These are phyloP conservation scores for Argyresthia goedartella DNA, from an alignment of 2,888 invertebrate genomes.

Conservation along the genomic window DNA sequence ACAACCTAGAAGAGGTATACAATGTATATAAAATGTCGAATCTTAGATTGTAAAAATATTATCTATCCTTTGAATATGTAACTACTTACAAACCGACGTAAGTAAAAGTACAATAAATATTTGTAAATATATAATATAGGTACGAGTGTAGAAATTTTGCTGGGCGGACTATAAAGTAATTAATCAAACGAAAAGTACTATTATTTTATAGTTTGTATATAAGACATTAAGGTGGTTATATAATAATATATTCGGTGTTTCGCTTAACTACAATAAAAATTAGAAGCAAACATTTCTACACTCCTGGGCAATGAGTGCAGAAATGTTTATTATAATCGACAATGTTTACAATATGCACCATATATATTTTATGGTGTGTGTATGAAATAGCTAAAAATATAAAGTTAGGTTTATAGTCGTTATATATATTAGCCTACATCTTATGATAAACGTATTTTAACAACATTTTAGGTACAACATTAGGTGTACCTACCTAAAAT, in stretches of 20 bases:
- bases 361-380: not conserved
- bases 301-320: constrained; percentile 60
- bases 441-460: too few relatives aligned
- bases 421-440: not conserved
- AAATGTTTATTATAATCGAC: constrained; percentile 23
- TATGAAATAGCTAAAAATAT: not conserved
- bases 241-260: too few relatives aligned
- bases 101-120: constrained; percentile 5
- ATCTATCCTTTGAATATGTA: too few relatives aligned
- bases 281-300: constrained; percentile 36
- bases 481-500: too few relatives aligned
- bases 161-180: constrained; percentile 36
- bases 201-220: not conserved
- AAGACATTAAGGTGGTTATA: too few relatives aligned
- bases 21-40: too few relatives aligned
- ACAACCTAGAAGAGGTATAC: too few relatives aligned
- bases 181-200: not conserved
- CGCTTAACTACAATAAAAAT: not conserved
- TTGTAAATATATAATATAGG: constrained; percentile 22
- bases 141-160: constrained; percentile 20
- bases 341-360: not conserved
- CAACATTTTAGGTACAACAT: too few relatives aligned
- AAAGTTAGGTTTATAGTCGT: not conserved
- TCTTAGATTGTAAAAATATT: too few relatives aligned
- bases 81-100: not conserved